These are phyloP conservation scores for Aspidapion aeneum DNA, from an alignment of 2,888 invertebrate genomes.

Conservation along the genomic window DNA sequence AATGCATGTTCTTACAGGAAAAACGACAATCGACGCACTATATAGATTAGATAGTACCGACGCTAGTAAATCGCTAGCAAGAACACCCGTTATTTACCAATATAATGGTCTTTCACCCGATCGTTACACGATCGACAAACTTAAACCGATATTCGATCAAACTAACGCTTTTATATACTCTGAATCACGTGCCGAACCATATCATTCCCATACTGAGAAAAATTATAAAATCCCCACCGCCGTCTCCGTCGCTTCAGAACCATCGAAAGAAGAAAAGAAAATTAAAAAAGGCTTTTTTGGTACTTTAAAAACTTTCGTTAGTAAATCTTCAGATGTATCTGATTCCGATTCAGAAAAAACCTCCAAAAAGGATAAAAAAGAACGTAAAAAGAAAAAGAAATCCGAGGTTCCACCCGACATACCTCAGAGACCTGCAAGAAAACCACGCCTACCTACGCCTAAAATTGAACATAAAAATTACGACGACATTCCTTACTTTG, in stretches of 20 bases:
- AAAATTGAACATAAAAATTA: slow-evolving; percentile 34
- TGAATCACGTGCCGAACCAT: slow-evolving; percentile 44
- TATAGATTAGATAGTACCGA: slow-evolving; percentile 41
- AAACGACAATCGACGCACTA: slow-evolving; percentile 44
- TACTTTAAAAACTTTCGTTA: slow-evolving; percentile 45
- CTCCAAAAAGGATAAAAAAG: slow-evolving; percentile 38
- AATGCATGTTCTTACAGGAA: slow-evolving; percentile 50
- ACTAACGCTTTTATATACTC: slow-evolving; percentile 45
- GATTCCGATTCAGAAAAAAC: slow-evolving; percentile 47
- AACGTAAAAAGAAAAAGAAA: slow-evolving; percentile 32
- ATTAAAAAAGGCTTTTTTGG: slow-evolving; percentile 44
- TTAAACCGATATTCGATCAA: slow-evolving; percentile 34
- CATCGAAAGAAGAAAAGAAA: slow-evolving; percentile 40
- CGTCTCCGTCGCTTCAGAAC: slow-evolving; percentile 31
- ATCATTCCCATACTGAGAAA: slow-evolving; percentile 32
- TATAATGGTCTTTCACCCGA: slow-evolving; percentile 21
- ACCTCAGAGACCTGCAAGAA: slow-evolving; percentile 34
- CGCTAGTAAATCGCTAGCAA: slow-evolving; percentile 37
- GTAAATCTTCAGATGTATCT: slow-evolving; percentile 44
- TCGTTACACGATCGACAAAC: slow-evolving; percentile 26
- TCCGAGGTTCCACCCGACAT: slow-evolving; percentile 34
- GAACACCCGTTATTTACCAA: slow-evolving; percentile 21
- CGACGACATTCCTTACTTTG: slow-evolving; percentile 42
- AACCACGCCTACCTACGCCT: slow-evolving; percentile 43
- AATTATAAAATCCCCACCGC: slow-evolving; percentile 24